phyloP scores from a whole-genome alignment of 2,113 vertebrate genomes.

The Apeltes quadracus region DNA sequence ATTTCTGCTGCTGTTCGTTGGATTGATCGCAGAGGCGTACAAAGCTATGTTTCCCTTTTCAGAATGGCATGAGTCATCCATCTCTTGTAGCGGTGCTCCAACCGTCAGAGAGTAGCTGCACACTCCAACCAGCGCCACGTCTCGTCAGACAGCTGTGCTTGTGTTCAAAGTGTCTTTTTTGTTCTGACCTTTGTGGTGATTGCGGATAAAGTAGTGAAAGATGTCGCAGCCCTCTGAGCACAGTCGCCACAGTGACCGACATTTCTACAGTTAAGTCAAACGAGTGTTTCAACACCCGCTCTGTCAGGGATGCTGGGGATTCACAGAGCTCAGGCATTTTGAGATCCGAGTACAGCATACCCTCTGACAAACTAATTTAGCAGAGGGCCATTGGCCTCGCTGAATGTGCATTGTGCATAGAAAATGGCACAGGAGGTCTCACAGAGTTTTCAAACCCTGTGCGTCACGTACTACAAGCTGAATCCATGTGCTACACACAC shows the following conservation, averaged over 20 bases:
- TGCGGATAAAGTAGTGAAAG: constrained; percentile 25
- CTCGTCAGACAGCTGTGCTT: background rate
- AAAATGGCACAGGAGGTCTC: background rate
- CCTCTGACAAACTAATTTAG: background rate
- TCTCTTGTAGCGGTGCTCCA: background rate
- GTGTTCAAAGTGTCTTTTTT: constrained; percentile 19
- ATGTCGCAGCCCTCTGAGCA: constrained; percentile 14
- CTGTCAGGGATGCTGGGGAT: background rate
- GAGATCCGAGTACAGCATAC: background rate
- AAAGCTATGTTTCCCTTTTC: background rate
- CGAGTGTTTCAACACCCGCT: background rate
- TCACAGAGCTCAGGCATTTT: background rate
- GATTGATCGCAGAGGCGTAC: background rate
- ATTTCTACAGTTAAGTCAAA: constrained; percentile 8
- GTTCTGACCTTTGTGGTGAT: constrained; percentile 24
- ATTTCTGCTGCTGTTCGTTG: background rate
- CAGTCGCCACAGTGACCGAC: constrained; percentile 2
- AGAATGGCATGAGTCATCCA: background rate
- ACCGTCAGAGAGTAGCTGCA: constrained; percentile 11
- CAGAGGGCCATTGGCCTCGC: background rate
- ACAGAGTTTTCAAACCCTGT: background rate
- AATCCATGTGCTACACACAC: constrained; percentile 7
- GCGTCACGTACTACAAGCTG: background rate
- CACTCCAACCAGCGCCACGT: constrained; percentile 1
- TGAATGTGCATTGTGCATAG: background rate